Percentiles rank a stretch among this genome's conserved stretches.
Evolutionary conservation across 2,113 vertebrate species (phyloP).

Genomic region (Bubalus kerabau): DNA sequence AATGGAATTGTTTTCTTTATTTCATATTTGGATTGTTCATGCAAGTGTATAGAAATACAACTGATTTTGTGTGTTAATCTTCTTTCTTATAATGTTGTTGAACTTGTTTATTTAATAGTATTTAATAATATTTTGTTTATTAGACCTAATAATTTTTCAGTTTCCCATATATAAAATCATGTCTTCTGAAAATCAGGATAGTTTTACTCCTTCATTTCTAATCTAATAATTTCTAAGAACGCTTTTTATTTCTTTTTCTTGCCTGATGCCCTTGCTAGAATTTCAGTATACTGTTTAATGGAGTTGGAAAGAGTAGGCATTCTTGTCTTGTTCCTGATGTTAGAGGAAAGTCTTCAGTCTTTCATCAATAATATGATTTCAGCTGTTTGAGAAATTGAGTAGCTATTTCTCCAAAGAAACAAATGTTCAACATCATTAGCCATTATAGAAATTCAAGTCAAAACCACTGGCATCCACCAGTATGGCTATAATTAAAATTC

Average conservation of each 20-base stretch:
- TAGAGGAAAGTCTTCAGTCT: neutral
- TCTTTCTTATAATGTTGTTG: neutral
- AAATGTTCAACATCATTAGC: too few species aligned
- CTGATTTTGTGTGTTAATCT: neutral
- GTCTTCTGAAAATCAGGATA: neutral
- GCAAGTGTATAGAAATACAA: neutral
- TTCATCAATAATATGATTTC: neutral
- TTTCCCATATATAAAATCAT: neutral
- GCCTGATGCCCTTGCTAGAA: neutral
- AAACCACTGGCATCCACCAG: too few species aligned
- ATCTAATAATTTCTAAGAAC: neutral
- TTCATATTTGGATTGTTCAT: neutral
- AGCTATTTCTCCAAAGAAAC: too few species aligned
- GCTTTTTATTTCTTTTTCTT: neutral
- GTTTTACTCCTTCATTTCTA: neutral
- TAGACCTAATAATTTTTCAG: neutral
- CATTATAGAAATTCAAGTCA: too few species aligned
- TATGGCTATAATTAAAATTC: too few species aligned
- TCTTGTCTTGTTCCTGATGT: neutral
- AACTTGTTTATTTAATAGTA: neutral
- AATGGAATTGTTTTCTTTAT: neutral
- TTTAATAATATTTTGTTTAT: neutral
- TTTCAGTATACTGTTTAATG: neutral
- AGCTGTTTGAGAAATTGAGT: neutral
- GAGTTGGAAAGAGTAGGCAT: neutral